Base-by-base conservation (phyloP, 2,113 vertebrate genomes). In the Tachuris rubrigastra region DNA sequence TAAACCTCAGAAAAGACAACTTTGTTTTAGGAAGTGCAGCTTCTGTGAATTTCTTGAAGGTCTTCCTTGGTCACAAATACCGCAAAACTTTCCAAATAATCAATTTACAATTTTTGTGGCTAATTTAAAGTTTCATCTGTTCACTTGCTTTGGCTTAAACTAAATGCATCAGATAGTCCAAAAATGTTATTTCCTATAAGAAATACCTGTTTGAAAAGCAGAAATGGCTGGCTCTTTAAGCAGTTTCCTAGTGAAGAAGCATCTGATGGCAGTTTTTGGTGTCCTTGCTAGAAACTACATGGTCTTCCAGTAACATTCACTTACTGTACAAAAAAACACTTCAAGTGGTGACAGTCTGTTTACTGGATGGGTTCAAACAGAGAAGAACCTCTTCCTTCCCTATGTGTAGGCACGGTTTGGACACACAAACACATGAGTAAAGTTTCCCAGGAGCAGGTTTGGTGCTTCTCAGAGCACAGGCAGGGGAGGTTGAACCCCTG, bases 371-470 rank as follows among this genome's bases (percentile, higher is more conserved):
- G 39, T 31, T 50, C 52, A 42, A 35, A 63, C 8, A 31, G 46
- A 90, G 46, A 39, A 66, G 18, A 25, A 46, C 16, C 22, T 27
- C 3, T 10, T 27, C 53, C 17, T 25, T 66, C 55, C 75, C n/a
- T 12, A 2, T 17, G 5, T 0, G 8, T 9, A 23, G 7, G 9
- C 42, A 33, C 1, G 21, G 63, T 1, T 9, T 14, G 53, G 44
- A 31, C 72, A 50, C 41, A 60, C 28, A 50, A 50, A 22, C 1
- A 25, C 39, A 47, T 28, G 37, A 14, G 12, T 47, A 19, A 6
- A 10, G 1, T 9, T 27, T 12, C 31, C 52, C 37, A 19, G 68
- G 52, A 71, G 56, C 47, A 52, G 31, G 20, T 42, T 2, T 60
- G 71, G 55, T 28, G 78, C 50, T 52, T 25, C 67, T 69, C 23